Base-by-base conservation (phyloP, 2,113 vertebrate genomes). In the Mesitornis unicolor region DNA sequence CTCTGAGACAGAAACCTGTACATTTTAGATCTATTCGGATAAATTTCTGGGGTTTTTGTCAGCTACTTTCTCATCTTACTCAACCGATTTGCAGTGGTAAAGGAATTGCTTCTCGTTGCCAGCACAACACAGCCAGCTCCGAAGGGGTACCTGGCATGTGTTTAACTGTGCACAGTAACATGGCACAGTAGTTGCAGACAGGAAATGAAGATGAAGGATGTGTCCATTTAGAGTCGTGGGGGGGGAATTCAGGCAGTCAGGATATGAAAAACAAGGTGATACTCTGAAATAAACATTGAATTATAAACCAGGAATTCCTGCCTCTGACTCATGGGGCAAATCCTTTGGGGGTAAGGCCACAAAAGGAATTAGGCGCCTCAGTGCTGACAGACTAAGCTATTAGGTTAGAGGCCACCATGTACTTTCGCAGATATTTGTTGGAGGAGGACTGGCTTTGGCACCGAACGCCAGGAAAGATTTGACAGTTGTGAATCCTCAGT, bases 281-380 rank as follows among this genome's bases (percentile, higher is more conserved):
- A 84, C 65, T 91, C 91, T 91, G 95, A 96, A 96, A 96, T 94
- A 96, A 96, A 96, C 91, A 94, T 4, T 83, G 79, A 91, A 88
- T 93, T 96, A 95, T 96, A 97, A 96, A 91, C 93, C 96, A 97
- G 95, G 93, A 96, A 96, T 97, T 97, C 96, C 90, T 96, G 92
- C 93, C 81, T 96, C 94, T 97, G 96, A 96, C 73, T 96, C 96
- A 96, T 15, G 87, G 93, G 93, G 93, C 84, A 89, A 94, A 93
- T 96, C 94, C 95, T 87, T 78, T 79, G 95, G 91, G 96, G 93
- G 77, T 79, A 85, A 85, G 89, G 93, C 81, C 89, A 95, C 95
- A 93, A 87, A 97, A 96, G 77, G 91, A 76, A 68, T 61, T 2
- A 68, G 95, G 81, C 69, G n/a, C 84, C 95, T 95, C 6, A 0